A percentile compares a stretch with the other conserved stretches of the same genome.
These are phyloP conservation scores for Protonemura montana DNA, from an alignment of 2,888 invertebrate genomes.

Conservation along the genomic window DNA sequence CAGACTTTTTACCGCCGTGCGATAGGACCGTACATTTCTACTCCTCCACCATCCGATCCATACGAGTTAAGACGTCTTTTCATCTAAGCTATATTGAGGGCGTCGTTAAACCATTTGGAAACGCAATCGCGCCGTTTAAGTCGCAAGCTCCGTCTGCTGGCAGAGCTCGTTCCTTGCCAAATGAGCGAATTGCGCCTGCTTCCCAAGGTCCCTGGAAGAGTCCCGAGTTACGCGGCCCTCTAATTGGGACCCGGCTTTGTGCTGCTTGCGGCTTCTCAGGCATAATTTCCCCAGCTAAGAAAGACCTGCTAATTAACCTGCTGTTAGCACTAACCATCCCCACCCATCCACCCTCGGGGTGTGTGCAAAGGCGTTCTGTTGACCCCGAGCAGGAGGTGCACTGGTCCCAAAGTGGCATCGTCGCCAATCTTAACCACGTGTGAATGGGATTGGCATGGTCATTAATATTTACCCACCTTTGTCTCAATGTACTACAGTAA, in stretches of 20 bases:
- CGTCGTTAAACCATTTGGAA: slow-evolving; percentile 7
- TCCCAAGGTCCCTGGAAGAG: not conserved
- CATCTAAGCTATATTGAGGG: not conserved
- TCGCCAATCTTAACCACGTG: too few species aligned
- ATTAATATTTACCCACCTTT: too few species aligned
- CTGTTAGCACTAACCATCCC: not conserved
- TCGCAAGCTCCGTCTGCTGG: not conserved
- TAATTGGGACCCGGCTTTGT: not conserved
- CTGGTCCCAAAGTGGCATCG: too few species aligned
- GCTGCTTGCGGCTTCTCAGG: not conserved
- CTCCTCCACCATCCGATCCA: not conserved
- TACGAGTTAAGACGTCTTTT: not conserved
- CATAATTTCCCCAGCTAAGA: not conserved
- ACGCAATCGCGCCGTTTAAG: not conserved
- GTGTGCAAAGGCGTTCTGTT: not conserved
- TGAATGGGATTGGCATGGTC: too few species aligned
- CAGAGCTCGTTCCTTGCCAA: not conserved
- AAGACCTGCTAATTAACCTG: not conserved
- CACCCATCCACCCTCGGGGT: not conserved
- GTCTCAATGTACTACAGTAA: too few species aligned
- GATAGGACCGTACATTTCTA: not conserved
- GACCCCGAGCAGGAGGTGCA: too few species aligned
- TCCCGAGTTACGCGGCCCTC: not conserved
- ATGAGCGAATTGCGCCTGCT: not conserved
- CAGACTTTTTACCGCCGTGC: not conserved